Base-by-base conservation (phyloP, 2,888 invertebrate species). In the Volucella zonaria region DNA sequence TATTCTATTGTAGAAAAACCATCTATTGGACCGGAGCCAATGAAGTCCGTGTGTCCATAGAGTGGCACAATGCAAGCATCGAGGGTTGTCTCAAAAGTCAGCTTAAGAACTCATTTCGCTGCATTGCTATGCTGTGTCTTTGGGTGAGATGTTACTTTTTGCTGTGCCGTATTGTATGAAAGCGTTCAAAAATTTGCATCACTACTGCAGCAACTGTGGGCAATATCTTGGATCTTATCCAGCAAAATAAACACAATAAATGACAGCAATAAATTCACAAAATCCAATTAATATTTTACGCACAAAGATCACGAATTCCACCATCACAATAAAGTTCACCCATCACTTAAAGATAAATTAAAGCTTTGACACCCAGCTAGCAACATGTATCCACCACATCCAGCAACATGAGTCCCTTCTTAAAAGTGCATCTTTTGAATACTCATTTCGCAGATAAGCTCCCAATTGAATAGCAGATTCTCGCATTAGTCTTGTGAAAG, bases 151-250 rank as follows among this genome's bases (percentile, higher is more conserved):
- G 12, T 2, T 10, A 54, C 10, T 45, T 12, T 2, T 31, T 31
- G 10, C 14, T 1, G 14, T 89, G 56, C 89, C 89, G 0, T 89
- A 89, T 40, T 87, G 78, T 71, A 68, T 89, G 15, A 86, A 86
- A 11, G 86, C 87, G 18, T 89, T 88, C 75, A 77, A 86, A 73
- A 87, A 80, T 12, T 43, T 76, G 12, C 86, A 88, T 68, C 89
- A 89, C 42, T 88, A 87, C 64, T 88, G 88, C 83, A 78, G 58
- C 40, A 79, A 82, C 38, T 88, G 89, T 54, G 87, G 89, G 73
- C 87, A 87, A 31, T 89, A 85, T 23, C 54, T 89, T 23, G 89
- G 88, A 70, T 47, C 40, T 23, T 77, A 47, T 23, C 38, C 77
- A n/a, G 54, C 68, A 15, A 77, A 70, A 49, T 70, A 70, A 70